Percentiles rank a stretch among this genome's conserved stretches.
phyloP scores from a whole-genome alignment of 2,888 invertebrate species.

The Candidula unifasciata region DNA sequence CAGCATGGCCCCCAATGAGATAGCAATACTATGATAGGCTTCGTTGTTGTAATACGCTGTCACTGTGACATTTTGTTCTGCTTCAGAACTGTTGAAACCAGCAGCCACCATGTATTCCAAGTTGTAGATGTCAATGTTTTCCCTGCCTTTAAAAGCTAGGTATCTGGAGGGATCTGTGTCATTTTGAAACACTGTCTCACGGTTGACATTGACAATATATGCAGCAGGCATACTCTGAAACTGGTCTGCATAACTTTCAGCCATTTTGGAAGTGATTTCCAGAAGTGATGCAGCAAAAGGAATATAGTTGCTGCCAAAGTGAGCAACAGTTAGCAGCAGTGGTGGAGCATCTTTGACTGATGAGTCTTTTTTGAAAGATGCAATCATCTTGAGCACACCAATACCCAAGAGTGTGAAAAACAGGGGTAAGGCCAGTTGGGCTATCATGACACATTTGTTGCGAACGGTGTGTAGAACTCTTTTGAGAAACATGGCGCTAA shows the following conservation, averaged over 20 bases:
- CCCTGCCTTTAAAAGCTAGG: slow-evolving; percentile 63
- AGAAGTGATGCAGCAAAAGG: slow-evolving; percentile 53
- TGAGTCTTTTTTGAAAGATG: slow-evolving; percentile 69
- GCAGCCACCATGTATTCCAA: slow-evolving; percentile 76
- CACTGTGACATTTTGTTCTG: slow-evolving; percentile 69
- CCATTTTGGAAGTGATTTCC: slow-evolving; percentile 42
- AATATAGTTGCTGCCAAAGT: slow-evolving; percentile 61
- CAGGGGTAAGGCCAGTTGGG: slow-evolving; percentile 82
- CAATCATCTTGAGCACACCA: slow-evolving; percentile 78
- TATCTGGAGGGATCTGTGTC: slow-evolving; percentile 62
- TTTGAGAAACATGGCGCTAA: slow-evolving; percentile 84
- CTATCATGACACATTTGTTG: slow-evolving; percentile 82
- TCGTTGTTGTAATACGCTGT: slow-evolving; percentile 89
- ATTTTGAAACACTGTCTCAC: slow-evolving; percentile 54
- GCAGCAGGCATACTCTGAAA: slow-evolving; percentile 53
- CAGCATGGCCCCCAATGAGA: slow-evolving; percentile 81
- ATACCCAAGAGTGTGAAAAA: slow-evolving; percentile 80
- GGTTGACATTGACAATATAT: slow-evolving; percentile 57
- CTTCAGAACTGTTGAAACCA: slow-evolving; percentile 57
- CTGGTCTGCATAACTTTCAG: slow-evolving; percentile 58
- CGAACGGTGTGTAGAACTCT: slow-evolving; percentile 83
- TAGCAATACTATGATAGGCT: slow-evolving; percentile 86
- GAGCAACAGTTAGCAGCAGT: slow-evolving; percentile 80
- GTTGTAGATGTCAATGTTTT: slow-evolving; percentile 75
- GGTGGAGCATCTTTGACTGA: slow-evolving; percentile 79